A percentile compares a stretch with the other conserved stretches of the same genome.
phyloP scores from a whole-genome alignment of 2,888 invertebrate genomes.

The Lordiphosa andalusiaca region DNA sequence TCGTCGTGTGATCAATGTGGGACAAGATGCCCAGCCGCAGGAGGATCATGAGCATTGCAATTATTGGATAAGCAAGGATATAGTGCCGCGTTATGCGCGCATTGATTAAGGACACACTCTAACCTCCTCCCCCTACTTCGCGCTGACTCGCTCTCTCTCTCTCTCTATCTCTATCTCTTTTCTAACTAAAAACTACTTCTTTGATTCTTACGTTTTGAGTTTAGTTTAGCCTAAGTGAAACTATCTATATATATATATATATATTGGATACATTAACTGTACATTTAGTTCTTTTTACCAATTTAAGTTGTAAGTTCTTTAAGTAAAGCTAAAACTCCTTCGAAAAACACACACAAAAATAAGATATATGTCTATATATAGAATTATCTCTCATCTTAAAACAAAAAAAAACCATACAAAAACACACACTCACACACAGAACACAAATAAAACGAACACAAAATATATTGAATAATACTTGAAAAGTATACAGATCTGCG shows the following conservation, averaged over 20 bases:
- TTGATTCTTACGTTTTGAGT: constrained; percentile 37
- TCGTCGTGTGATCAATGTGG: constrained; percentile 84
- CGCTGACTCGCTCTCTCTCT: not conserved
- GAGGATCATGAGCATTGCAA: constrained; percentile 87
- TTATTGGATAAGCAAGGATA: constrained; percentile 87
- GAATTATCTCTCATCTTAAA: too few relatives aligned
- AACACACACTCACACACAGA: constrained; percentile 29
- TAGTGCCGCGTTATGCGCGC: constrained; percentile 88
- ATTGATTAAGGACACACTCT: constrained; percentile 83
- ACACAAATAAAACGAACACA: constrained; percentile 60
- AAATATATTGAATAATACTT: constrained; percentile 58
- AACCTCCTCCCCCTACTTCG: not conserved
- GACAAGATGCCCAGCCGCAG: constrained; percentile 85
- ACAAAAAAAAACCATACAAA: constrained; percentile 14
- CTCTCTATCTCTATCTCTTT: constrained; percentile 2
- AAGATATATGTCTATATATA: constrained; percentile 24
- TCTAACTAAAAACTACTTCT: constrained; percentile 10
- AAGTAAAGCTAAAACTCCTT: constrained; percentile 39
- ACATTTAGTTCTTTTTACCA: constrained; percentile 71
- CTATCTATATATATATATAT: constrained; percentile 24
- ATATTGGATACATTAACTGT: constrained; percentile 41
- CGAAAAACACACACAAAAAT: constrained; percentile 21
- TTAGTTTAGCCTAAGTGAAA: constrained; percentile 74
- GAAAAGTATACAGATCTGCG: constrained; percentile 63
- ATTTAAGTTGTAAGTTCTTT: constrained; percentile 68